Evolutionary conservation across 2,888 invertebrate species (phyloP).

Genomic region (Torymus aiolomorphi): DNA sequence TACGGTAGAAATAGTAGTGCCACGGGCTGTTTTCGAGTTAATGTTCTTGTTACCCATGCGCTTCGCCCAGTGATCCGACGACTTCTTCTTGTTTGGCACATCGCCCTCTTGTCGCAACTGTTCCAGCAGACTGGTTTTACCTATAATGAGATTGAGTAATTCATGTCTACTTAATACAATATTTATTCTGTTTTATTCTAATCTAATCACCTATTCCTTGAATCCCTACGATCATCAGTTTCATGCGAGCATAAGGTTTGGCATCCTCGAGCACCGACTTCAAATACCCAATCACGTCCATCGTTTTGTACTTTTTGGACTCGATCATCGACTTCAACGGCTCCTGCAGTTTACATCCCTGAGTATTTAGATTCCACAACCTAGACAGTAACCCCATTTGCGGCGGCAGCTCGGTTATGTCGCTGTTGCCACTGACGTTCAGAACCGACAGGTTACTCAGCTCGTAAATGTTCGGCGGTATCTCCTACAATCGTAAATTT

Average conservation of each 20-base stretch:
- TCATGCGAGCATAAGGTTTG: constrained; percentile 94
- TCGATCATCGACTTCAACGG: constrained; percentile 94
- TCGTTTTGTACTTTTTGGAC: constrained; percentile 94
- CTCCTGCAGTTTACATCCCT: constrained; percentile 91
- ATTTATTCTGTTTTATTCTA: not conserved
- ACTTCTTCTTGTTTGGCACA: constrained; percentile 83
- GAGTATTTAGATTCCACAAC: constrained; percentile 97
- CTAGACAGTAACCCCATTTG: constrained; percentile 95
- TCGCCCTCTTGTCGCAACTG: constrained; percentile 91
- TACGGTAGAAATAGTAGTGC: constrained; percentile 93
- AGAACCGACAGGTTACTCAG: constrained; percentile 93
- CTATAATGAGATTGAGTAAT: constrained; percentile 19
- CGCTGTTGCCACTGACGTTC: constrained; percentile 91
- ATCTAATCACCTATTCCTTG: constrained; percentile 81
- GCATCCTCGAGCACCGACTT: constrained; percentile 93
- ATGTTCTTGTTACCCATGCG: constrained; percentile 94
- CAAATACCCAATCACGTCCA: constrained; percentile 95
- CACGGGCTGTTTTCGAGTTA: constrained; percentile 84
- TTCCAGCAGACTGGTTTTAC: constrained; percentile 93
- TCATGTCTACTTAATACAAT: too few relatives aligned
- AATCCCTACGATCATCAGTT: constrained; percentile 95
- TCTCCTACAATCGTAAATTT: constrained; percentile 75
- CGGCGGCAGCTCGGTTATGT: constrained; percentile 92
- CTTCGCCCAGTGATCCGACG: constrained; percentile 92
- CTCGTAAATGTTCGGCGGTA: constrained; percentile 91